Evolutionary conservation across 2,113 vertebrate species (phyloP).

Genomic region (Ardeotis arabs): DNA sequence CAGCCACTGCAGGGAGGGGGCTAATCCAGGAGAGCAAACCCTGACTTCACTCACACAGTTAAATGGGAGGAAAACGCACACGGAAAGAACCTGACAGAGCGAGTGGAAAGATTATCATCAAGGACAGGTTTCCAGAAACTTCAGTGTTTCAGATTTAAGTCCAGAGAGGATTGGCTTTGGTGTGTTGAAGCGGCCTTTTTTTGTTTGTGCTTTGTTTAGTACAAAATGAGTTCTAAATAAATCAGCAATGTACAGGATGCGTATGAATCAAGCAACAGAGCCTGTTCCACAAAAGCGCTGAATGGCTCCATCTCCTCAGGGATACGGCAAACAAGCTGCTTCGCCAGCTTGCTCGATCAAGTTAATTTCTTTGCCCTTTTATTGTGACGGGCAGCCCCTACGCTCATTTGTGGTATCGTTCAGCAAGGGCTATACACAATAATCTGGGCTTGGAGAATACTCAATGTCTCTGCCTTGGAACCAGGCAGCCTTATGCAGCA

Average conservation of each 20-base stretch:
- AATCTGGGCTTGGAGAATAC: background rate
- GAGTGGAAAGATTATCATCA: background rate
- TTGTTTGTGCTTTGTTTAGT: background rate
- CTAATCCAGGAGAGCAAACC: background rate
- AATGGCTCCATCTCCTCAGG: background rate
- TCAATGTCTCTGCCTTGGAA: background rate
- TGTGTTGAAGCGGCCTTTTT: background rate
- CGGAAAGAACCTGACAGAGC: background rate
- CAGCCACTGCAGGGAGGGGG: background rate
- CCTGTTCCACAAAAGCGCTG: background rate
- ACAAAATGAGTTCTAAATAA: background rate
- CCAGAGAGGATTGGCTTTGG: background rate
- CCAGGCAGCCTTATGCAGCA: background rate
- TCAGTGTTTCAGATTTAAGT: background rate
- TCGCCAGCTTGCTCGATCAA: background rate
- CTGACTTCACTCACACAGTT: background rate
- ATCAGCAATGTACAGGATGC: background rate
- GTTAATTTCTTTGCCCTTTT: background rate
- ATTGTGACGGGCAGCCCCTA: background rate
- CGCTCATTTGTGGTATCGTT: rapidly evolving
- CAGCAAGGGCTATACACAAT: background rate
- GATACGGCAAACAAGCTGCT: background rate
- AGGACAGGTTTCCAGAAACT: background rate
- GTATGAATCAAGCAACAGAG: background rate
- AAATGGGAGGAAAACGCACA: background rate